These are phyloP conservation scores for Merluccius polli DNA, from an alignment of 2,797 vertebrate genomes.

Conservation along the genomic window DNA sequence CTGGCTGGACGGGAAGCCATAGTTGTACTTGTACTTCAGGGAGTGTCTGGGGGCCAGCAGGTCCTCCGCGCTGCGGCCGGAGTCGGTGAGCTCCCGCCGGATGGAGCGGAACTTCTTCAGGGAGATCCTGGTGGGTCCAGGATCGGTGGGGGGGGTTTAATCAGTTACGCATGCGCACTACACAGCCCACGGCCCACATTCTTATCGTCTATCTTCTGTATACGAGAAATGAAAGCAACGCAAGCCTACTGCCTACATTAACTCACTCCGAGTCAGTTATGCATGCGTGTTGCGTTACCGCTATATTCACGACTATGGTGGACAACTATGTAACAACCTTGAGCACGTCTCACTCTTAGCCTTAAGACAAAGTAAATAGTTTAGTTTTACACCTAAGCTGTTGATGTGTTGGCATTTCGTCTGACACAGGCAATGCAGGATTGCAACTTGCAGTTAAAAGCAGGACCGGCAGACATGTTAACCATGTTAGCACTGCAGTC, in stretches of 20 bases:
- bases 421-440: not conserved
- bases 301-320: too few species aligned
- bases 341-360: too few species aligned
- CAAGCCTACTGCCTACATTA: not conserved
- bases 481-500: not conserved
- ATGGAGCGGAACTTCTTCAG: constrained; percentile 88
- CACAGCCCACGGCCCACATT: not conserved
- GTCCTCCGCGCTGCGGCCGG: constrained; percentile 67
- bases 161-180: not conserved
- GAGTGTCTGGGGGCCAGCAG: constrained; percentile 62
- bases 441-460: not conserved
- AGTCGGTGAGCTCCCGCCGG: constrained; percentile 79
- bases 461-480: not conserved
- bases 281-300: too few species aligned
- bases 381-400: not conserved
- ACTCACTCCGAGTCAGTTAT: too few species aligned
- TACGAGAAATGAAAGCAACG: not conserved
- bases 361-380: too few species aligned
- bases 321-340: too few species aligned
- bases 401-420: not conserved
- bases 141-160: too few species aligned
- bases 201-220: not conserved
- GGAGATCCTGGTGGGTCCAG: constrained; percentile 76
- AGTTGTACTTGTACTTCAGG: constrained; percentile 84
- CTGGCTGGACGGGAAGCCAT: constrained; percentile 59